Conservation (phyloP, 2,797 vertebrate genomes). For the Tenualosa thibaudeaui region DNA sequence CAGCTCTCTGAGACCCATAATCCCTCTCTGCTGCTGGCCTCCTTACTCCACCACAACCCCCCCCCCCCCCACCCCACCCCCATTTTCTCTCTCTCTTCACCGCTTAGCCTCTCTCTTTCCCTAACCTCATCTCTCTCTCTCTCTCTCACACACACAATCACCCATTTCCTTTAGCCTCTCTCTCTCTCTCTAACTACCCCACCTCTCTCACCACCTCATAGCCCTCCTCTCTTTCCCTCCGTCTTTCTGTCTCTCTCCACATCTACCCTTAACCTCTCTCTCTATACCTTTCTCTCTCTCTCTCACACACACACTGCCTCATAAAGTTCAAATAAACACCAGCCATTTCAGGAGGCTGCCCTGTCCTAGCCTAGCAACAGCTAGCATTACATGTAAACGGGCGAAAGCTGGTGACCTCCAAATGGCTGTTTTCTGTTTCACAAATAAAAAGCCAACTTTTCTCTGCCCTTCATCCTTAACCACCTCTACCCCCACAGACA, state of each 20-base stretch:
- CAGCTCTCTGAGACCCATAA: conserved; percentile 7
- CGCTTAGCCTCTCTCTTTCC: not conserved
- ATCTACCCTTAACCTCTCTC: no score
- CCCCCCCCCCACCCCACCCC: not conserved
- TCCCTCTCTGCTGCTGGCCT: conserved; percentile 1
- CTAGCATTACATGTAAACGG: not conserved
- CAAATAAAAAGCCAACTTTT: not conserved
- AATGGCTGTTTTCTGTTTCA: not conserved
- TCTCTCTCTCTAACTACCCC: not conserved
- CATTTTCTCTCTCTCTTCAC: not conserved
- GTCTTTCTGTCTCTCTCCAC: no score
- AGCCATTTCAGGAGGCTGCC: not conserved
- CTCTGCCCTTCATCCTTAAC: not conserved
- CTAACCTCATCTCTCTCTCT: not conserved
- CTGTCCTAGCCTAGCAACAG: not conserved
- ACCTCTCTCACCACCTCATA: not conserved
- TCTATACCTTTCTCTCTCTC: no score
- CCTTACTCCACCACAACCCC: not conserved
- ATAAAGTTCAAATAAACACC: not conserved
- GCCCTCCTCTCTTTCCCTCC: no score
- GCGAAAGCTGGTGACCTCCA: not conserved
- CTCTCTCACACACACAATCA: not conserved
- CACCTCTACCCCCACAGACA: not conserved
- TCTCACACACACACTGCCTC: no score
- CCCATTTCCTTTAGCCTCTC: not conserved